Evolutionary conservation across 2,797 vertebrate species (phyloP), one percentile per base, ranked within the genome.

Genomic region (Holocentrus rufus): DNA sequence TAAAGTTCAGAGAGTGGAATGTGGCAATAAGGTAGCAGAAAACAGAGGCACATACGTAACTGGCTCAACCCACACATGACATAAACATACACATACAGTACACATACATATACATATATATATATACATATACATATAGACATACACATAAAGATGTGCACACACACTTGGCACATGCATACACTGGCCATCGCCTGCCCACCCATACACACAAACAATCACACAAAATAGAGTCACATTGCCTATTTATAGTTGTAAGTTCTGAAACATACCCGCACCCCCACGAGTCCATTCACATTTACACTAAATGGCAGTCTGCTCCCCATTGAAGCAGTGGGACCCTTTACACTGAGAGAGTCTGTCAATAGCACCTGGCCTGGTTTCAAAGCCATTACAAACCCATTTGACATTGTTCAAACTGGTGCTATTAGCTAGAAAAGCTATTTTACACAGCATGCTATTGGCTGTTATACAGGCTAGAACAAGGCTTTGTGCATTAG

Each of bases 401-500:
- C 69, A 91, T 90, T 87, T 86, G 69, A 87, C 84, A 86, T 85
- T 86, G 75, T 91, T 85, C 76, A 83, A 92, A 89, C 65, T 64
- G 74, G 49, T 75, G 76, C 77, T 76, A 85, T 89, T 81, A 88
- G 77, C 68, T 39, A 56, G 70, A 72, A 71, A 72, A 76, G 79
- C 76, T 80, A 74, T 84, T 89, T 86, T 50, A 77, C 70, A 25
- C 62, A 1, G 50, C 55, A 49, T 22, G 7, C 63, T 69, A 65
- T 39, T 56, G 66, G 71, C 71, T 69, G 74, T 67, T 80, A 68
- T 36, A 77, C 25, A 7, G 36, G 22, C 73, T 72, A 69, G 34
- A 84, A 80, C 49, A 61, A 60, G 65, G 59, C 55, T 55, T 56
- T 54, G 52, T 76, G 72, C 73, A 88, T 87, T 85, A 79, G 74